Base-by-base conservation (phyloP, 1,140 invertebrate genomes). In the Goniozus legneri region DNA sequence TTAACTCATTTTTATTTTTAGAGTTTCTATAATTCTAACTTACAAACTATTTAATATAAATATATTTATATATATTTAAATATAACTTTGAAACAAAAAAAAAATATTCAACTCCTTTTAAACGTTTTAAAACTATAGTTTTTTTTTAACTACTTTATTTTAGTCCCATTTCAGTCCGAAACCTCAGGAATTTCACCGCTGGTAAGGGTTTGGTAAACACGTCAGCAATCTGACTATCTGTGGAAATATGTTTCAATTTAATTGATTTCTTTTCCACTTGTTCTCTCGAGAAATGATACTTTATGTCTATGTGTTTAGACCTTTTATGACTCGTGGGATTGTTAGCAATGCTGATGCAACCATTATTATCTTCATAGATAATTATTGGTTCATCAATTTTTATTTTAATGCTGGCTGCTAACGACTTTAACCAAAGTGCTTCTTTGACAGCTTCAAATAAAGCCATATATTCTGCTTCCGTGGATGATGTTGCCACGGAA, bases 261-360 rank as follows among this genome's bases (percentile, higher is more conserved):
- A 45, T 31, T 8, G 31, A 13, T n/a, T 45, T 45, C 2, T 45
- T 31, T 15, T 37, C 16, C 14, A 45, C 13, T n/a, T 37, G 14
- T 30, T 37, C 44, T 13, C 34, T 24, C 6, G 19, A 31, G 12
- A 45, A 37, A 38, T 45, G 44, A 31, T 37, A 45, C 10, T 30
- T 45, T 4, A 38, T 31, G 7, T 37, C 44, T 19, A 38, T 45
- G 15, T 38, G 35, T 20, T 45, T 45, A 13, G 44, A 37, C 19
- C 12, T 36, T 12, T 27, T 44, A 8, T 44, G 43, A 44, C 21
- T 14, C 3, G 3, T 19, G 12, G 41, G 32, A 44, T 30, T 44
- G 8, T 36, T 44, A 2, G 32, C 20, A 2, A 36, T 36, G 10
- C 22, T 43, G 8, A 33, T 43, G 30, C 24, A n/a, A 27, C 24